Evolutionary conservation across 1,140 invertebrate genomes (phyloP), one percentile per base, ranked within the genome.

Genomic region (Drosophila chauvacae): DNA sequence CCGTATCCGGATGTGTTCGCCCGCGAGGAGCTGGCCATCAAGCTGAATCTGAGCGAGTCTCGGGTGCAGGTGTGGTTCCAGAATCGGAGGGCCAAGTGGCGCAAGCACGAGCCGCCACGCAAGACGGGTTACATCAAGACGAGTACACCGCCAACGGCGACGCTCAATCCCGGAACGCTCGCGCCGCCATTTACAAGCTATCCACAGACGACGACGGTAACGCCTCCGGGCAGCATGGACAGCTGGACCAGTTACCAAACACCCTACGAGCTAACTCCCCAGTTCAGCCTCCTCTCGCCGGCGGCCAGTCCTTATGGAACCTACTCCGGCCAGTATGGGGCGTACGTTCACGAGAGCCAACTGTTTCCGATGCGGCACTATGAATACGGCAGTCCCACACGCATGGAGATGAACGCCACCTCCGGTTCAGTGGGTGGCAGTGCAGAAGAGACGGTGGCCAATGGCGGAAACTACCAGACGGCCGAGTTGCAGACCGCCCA

Each of bases 1-100:
- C 98, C 98, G 0, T 99, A 99, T 92, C 98, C 98, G 0, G 98
- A 99, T 92, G 98, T 99, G 1, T 99, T 99, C 86, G 98, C 98
- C 0, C 93, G 98, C 44, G 98, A 99, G 92, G 98, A 99, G 92
- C 92, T 99, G 20, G 98, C 98, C 10, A 93, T 98, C 16, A 97
- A 97, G 91, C 93, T 99, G 7, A 96, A 96, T 76, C 94, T 99
- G 0, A 98, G 97, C 74, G 98, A 99, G 93, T 98, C 97, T 13
- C 94, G 98, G 65, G 98, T 99, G 2, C 98, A 99, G 93, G 94
- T 95, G 33, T 95, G 94, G 94, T 95, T 95, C 83, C 94, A 99
- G 94, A 99, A 99, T 91, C 95, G 98, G 70, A 94, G 98, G 59
- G 98, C 98, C 9, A 99, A 99, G 92, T 99, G 98, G 98, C 94